Evolutionary conservation across 2,113 vertebrate genomes (phyloP).

Genomic region (Paratilapia polleni): DNA sequence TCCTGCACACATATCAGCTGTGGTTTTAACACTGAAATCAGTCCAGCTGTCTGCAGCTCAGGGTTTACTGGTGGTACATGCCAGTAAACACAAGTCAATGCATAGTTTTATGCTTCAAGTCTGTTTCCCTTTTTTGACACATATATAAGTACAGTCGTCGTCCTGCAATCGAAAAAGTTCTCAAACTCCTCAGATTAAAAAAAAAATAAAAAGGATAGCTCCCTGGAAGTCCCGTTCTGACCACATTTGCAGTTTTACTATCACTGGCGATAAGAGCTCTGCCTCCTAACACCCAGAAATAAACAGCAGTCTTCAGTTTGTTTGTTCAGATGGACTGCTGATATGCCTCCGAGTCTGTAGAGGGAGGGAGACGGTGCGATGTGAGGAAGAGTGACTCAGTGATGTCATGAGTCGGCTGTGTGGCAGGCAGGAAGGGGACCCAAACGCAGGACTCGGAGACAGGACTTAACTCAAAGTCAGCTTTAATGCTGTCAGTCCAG

Average conservation of each 20-base stretch:
- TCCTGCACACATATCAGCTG: no score
- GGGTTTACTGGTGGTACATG: no score
- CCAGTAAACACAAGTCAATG: not conserved
- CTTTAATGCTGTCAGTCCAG: no score
- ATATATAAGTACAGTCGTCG: not conserved
- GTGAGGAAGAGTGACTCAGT: not conserved
- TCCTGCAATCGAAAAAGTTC: not conserved
- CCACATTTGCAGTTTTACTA: not conserved
- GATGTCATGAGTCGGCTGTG: no score
- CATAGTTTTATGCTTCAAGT: not conserved
- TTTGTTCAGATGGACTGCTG: not conserved
- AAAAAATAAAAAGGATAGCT: no score
- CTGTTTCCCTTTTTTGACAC: not conserved
- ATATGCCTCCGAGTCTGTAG: not conserved
- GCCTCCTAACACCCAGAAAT: not conserved
- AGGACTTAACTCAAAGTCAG: no score
- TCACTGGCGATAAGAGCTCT: not conserved
- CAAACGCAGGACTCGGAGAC: no score
- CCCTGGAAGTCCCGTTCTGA: not conserved
- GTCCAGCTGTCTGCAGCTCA: not conserved
- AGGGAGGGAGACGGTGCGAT: no score
- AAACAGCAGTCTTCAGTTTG: not conserved
- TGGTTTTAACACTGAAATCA: not conserved
- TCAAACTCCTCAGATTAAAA: not conserved
- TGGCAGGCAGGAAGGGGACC: no score